Percentiles rank a stretch among this genome's conserved stretches.
These are phyloP conservation scores for Phortica magna DNA, from an alignment of 2,888 invertebrate genomes.

Conservation along the genomic window DNA sequence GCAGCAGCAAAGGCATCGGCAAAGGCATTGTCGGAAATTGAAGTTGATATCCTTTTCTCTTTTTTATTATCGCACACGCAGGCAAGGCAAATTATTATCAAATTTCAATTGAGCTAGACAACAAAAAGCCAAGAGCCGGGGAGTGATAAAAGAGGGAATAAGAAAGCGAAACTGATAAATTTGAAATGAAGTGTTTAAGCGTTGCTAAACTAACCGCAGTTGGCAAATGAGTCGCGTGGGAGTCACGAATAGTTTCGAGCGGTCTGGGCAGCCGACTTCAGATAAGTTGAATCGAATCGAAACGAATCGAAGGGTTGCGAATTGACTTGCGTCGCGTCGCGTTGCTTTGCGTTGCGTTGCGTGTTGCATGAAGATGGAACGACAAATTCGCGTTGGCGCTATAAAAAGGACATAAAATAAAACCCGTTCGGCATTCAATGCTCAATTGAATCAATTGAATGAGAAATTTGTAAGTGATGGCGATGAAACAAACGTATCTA, in stretches of 20 bases:
- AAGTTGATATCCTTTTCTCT: constrained; percentile 23
- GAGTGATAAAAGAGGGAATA: constrained; percentile 1
- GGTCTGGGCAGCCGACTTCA: not conserved
- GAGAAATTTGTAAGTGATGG: not conserved
- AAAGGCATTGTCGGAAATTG: not conserved
- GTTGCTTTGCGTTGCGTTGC: no score
- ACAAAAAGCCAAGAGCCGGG: no score
- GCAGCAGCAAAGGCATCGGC: not conserved
- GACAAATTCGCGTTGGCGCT: not conserved
- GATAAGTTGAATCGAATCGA: not conserved
- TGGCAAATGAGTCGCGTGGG: constrained; percentile 67
- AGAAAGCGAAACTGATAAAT: constrained; percentile 10
- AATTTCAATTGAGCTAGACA: constrained; percentile 11
- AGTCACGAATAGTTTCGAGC: constrained; percentile 15
- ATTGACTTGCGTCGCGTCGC: not conserved
- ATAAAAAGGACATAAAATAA: constrained; percentile 27
- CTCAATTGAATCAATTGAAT: constrained; percentile 71
- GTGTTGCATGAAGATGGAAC: not conserved
- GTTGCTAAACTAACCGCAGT: constrained; percentile 58
- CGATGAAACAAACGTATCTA: not conserved
- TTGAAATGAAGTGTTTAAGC: constrained; percentile 33
- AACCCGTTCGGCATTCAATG: not conserved
- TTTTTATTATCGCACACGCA: constrained; percentile 1
- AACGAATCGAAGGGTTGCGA: not conserved
- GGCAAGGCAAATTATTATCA: constrained; percentile 21